These are phyloP conservation scores for Lucilia cuprina DNA, from an alignment of 1,140 invertebrate genomes.

Conservation along the genomic window DNA sequence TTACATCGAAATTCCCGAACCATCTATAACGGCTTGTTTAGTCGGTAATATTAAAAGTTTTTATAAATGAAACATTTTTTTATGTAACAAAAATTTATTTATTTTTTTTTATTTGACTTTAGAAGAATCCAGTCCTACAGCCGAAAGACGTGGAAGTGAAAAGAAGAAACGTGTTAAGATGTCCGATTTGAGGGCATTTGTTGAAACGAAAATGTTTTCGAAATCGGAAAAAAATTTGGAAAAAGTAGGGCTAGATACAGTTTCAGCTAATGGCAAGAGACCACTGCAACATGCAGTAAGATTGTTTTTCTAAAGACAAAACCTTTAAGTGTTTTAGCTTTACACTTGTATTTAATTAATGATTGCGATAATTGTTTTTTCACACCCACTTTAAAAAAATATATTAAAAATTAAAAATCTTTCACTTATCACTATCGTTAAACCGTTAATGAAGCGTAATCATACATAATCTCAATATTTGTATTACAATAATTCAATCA, in stretches of 20 bases:
- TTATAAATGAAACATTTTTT: not conserved
- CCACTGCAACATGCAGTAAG: slow-evolving; percentile 62
- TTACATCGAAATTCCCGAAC: slow-evolving; percentile 77
- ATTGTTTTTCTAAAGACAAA: slow-evolving; percentile 30
- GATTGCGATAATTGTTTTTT: not conserved
- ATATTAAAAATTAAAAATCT: too few relatives aligned
- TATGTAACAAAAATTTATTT: not conserved
- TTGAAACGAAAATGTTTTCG: slow-evolving; percentile 88
- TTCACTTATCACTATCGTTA: not conserved
- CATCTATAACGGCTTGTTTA: slow-evolving; percentile 44
- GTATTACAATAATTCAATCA: not conserved
- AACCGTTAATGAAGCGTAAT: not conserved
- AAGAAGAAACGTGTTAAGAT: slow-evolving; percentile 90
- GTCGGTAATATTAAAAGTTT: slow-evolving; percentile 45
- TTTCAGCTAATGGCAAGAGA: slow-evolving; percentile 66
- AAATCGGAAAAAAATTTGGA: slow-evolving; percentile 90
- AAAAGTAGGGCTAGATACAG: slow-evolving; percentile 81
- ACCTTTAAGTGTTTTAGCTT: not conserved
- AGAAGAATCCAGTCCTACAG: slow-evolving; percentile 65
- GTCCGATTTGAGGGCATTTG: slow-evolving; percentile 86
- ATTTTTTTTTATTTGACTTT: slow-evolving; percentile 29
- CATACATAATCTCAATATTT: not conserved
- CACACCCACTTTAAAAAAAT: not conserved
- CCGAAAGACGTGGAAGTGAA: slow-evolving; percentile 77
- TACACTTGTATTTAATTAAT: not conserved